Percentiles rank a stretch among this genome's conserved stretches.
phyloP scores from a whole-genome alignment of 2,113 vertebrate genomes.

The Callithrix jacchus region DNA sequence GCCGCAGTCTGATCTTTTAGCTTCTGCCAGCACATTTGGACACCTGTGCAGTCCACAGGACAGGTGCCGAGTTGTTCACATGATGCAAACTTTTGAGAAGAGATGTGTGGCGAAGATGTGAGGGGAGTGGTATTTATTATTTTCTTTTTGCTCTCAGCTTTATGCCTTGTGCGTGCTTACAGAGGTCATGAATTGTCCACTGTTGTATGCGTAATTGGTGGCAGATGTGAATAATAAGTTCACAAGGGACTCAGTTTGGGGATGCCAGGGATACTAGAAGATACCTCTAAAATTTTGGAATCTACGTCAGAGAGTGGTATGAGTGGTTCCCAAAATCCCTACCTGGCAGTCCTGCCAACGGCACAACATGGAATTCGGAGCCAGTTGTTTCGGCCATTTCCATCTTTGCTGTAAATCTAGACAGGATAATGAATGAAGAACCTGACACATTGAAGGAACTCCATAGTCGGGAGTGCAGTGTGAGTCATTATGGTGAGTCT shows the following conservation, averaged over 20 bases:
- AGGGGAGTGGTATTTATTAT: neutral
- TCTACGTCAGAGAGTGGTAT: neutral
- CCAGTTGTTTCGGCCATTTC: neutral
- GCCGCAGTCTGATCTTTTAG: neutral
- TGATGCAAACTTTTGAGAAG: neutral
- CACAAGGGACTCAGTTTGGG: neutral
- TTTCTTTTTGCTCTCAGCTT: neutral
- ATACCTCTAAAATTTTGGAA: neutral
- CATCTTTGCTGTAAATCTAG: neutral
- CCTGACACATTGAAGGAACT: no score
- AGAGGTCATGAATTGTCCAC: neutral
- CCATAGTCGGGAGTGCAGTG: no score
- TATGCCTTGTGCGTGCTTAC: neutral
- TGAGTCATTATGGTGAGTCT: neutral
- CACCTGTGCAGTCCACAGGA: neutral
- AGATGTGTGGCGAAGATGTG: accelerated
- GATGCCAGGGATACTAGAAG: neutral
- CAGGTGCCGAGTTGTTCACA: neutral
- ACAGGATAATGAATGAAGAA: neutral
- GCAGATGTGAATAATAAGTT: neutral
- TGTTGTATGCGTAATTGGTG: accelerated
- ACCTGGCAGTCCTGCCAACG: no score
- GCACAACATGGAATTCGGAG: neutral
- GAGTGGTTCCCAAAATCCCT: neutral
- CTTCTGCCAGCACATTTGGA: accelerated